These are phyloP conservation scores for Nothura maculosa DNA, from an alignment of 2,797 vertebrate genomes.

Conservation along the genomic window DNA sequence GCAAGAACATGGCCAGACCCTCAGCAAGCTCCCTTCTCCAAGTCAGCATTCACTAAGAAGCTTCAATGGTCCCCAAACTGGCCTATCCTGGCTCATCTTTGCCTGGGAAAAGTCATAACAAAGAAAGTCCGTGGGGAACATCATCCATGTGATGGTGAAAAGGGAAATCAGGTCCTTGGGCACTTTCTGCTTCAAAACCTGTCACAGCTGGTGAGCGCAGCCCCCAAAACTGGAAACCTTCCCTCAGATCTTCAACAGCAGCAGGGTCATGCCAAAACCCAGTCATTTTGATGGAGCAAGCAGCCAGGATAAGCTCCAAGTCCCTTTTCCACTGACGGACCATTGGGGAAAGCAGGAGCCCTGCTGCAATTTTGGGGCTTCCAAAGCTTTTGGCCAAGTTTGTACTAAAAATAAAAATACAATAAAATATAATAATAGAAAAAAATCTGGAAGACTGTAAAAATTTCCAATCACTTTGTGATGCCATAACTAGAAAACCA, in stretches of 20 bases:
- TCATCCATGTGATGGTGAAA: not conserved
- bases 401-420: not conserved
- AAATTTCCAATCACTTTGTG: not conserved
- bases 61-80: not conserved
- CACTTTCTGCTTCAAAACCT: not conserved
- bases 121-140: not conserved
- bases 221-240: not conserved
- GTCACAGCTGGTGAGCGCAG: fast-evolving
- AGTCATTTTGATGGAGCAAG: not conserved
- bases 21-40: not conserved
- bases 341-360: not conserved
- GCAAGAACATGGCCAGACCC: fast-evolving
- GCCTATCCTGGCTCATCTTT: not conserved
- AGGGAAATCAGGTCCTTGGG: not conserved
- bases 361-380: not conserved
- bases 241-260: not conserved
- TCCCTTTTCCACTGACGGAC: fast-evolving
- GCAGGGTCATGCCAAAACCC: not conserved
- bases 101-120: not conserved
- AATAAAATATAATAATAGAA: no score
- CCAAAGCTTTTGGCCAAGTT: not conserved
- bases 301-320: not conserved
- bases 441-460: not conserved
- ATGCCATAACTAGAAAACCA: not conserved
- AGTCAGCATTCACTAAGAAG: fast-evolving